Evolutionary conservation across 2,888 invertebrate genomes (phyloP).

Genomic region (Notocelia uddmanniana): DNA sequence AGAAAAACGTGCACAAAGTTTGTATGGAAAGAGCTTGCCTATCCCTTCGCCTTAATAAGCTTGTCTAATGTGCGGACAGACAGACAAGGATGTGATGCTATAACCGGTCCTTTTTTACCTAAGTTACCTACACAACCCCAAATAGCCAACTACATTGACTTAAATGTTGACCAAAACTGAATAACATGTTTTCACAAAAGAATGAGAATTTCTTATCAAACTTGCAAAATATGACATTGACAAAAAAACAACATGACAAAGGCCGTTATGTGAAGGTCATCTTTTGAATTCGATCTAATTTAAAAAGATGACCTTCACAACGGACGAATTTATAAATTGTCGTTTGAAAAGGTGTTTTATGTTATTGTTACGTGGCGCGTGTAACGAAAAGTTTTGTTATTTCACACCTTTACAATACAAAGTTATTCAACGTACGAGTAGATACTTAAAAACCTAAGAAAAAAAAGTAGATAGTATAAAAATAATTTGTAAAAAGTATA

Average conservation of each 20-base stretch:
- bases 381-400: slow-evolving; percentile 49
- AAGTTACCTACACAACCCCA: too few species aligned
- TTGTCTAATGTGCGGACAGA: too few species aligned
- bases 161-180: neutral
- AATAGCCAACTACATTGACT: too few species aligned
- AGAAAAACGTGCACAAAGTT: too few species aligned
- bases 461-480: slow-evolving; percentile 70
- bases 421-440: slow-evolving; percentile 58
- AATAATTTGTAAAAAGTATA: slow-evolving; percentile 63
- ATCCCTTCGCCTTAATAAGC: too few species aligned
- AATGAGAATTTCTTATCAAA: neutral
- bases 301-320: too few species aligned
- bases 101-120: too few species aligned
- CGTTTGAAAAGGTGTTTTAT: neutral
- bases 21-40: too few species aligned
- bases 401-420: slow-evolving; percentile 54
- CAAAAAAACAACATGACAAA: neutral
- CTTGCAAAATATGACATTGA: neutral
- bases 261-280: neutral
- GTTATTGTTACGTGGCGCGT: neutral
- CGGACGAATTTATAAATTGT: neutral
- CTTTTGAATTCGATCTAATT: neutral
- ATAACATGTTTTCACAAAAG: neutral
- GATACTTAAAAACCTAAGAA: slow-evolving; percentile 69
- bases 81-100: too few species aligned